These are phyloP conservation scores for Chinchilla lanigera DNA, from an alignment of 2,113 vertebrate species.

Conservation along the genomic window DNA sequence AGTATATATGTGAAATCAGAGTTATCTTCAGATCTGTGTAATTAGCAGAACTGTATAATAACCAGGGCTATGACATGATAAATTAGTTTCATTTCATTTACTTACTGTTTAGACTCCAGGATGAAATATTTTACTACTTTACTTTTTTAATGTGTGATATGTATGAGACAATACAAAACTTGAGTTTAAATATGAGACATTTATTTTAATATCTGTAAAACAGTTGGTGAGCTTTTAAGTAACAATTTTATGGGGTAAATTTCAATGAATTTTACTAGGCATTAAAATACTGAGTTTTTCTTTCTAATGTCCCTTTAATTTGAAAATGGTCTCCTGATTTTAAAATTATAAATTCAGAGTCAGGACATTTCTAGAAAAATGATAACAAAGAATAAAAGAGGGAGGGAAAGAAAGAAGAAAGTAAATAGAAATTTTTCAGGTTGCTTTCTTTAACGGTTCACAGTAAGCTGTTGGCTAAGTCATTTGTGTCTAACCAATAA, in stretches of 20 bases:
- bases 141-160: background rate
- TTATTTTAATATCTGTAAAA: background rate
- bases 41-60: background rate
- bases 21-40: background rate
- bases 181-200: background rate
- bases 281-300: background rate
- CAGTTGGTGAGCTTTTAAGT: background rate
- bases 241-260: background rate
- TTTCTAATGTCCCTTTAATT: background rate
- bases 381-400: background rate
- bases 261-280: background rate
- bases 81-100: background rate
- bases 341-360: background rate
- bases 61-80: background rate
- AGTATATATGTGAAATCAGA: background rate
- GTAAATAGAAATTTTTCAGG: background rate
- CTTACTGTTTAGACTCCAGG: background rate
- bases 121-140: background rate
- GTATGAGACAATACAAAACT: background rate
- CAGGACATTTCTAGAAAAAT: background rate
- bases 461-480: background rate
- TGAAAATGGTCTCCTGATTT: background rate
- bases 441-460: background rate
- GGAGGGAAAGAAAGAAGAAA: rapidly evolving
- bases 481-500: background rate